A percentile compares a stretch with the other conserved stretches of the same genome.
These are phyloP conservation scores for Chelonus formosanus DNA, from an alignment of 2,888 invertebrate genomes.

Conservation along the genomic window DNA sequence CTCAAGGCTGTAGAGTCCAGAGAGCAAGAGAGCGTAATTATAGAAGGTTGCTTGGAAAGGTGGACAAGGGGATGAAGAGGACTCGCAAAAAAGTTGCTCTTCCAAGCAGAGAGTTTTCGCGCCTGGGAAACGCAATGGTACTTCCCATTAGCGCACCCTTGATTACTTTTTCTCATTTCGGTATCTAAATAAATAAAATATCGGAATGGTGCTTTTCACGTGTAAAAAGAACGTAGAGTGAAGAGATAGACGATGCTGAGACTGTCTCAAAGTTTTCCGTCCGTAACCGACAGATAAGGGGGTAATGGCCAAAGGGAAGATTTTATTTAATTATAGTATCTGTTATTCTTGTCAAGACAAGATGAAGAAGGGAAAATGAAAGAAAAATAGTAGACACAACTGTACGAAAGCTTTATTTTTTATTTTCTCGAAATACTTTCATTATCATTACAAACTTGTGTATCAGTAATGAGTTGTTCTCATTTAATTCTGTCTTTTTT, in stretches of 20 bases:
- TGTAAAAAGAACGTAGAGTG: constrained; percentile 11
- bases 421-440: constrained; percentile 8
- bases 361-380: constrained; percentile 13
- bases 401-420: constrained; percentile 16
- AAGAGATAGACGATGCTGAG: neutral
- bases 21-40: constrained; percentile 48
- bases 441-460: constrained; percentile 35
- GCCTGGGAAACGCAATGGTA: constrained; percentile 36
- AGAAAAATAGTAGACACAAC: neutral
- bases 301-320: constrained; percentile 57
- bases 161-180: constrained; percentile 64
- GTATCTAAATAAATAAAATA: constrained; percentile 66
- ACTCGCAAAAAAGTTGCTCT: constrained; percentile 47
- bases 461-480: too few species aligned
- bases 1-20: constrained; percentile 17
- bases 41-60: constrained; percentile 41
- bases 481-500: too few species aligned
- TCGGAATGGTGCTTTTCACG: constrained; percentile 47
- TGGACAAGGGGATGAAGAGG: constrained; percentile 34
- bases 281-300: constrained; percentile 56
- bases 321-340: constrained; percentile 60
- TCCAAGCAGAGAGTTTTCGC: constrained; percentile 12
- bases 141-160: constrained; percentile 63
- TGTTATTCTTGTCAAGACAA: constrained; percentile 36
- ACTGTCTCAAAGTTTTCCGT: constrained; percentile 42